Percentiles rank a stretch among this genome's conserved stretches.
phyloP scores from a whole-genome alignment of 2,888 invertebrate species.

The Drepanosiphum platanoidis region DNA sequence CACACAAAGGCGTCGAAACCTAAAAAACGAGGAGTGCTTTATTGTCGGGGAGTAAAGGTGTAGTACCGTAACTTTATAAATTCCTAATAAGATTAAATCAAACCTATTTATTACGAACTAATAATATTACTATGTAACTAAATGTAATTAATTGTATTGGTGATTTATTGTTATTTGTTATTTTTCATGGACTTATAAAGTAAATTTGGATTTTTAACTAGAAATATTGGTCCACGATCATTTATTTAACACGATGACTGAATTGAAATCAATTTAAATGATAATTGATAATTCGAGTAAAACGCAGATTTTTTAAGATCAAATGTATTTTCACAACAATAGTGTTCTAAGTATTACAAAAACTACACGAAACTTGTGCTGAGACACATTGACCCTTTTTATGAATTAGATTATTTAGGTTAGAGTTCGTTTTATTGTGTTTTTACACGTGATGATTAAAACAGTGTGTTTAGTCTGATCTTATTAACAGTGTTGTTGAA shows the following conservation, averaged over 20 bases:
- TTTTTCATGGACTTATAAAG: not conserved
- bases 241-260: not conserved
- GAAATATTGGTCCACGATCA: not conserved
- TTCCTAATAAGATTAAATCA: slow-evolving; percentile 16
- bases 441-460: not conserved
- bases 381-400: not conserved
- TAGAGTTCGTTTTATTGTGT: slow-evolving; percentile 2
- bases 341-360: not conserved
- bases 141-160: not conserved
- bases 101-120: not conserved
- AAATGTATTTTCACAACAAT: not conserved
- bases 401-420: not conserved
- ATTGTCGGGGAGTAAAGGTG: not conserved
- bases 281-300: not conserved
- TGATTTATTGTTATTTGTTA: not conserved
- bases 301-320: not conserved
- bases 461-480: not conserved
- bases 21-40: slow-evolving; percentile 13
- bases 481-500: too few relatives aligned
- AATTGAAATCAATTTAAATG: not conserved
- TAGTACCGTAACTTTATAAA: not conserved
- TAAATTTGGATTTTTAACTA: not conserved
- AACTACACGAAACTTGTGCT: not conserved
- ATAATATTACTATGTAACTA: not conserved
- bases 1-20: not conserved